Conservation (phyloP, 2,113 vertebrate species). For the Numenius arquata region DNA sequence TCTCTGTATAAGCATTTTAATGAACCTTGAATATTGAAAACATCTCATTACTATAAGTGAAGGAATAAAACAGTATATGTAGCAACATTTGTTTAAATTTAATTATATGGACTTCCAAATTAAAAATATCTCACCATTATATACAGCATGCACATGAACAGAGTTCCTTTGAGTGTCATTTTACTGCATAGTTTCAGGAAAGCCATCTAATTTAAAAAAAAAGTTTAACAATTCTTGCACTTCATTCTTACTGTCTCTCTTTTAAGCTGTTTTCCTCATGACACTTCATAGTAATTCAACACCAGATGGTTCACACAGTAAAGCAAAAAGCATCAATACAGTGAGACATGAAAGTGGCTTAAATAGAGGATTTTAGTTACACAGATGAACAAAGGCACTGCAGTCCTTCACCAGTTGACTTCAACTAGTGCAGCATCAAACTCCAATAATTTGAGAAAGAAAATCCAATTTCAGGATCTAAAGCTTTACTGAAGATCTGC, state of each 20-base stretch:
- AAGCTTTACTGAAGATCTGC: not conserved
- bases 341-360: not conserved
- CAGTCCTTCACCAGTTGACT: not conserved
- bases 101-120: not conserved
- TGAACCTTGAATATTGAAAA: not conserved
- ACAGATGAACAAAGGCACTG: not conserved
- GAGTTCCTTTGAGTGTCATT: not conserved
- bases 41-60: not conserved
- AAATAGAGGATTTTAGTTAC: not conserved
- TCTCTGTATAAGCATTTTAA: not conserved
- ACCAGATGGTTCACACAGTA: not conserved
- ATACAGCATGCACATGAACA: not conserved
- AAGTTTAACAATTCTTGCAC: not conserved
- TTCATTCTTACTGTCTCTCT: not conserved
- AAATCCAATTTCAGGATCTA: not conserved
- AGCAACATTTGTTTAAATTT: not conserved
- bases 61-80: not conserved
- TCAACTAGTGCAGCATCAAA: not conserved
- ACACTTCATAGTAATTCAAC: not conserved
- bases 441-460: not conserved
- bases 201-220: not conserved
- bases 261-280: not conserved
- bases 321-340: not conserved
- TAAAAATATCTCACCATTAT: not conserved
- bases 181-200: not conserved